Evolutionary conservation across 2,797 vertebrate species (phyloP).

Genomic region (Myotis vivesi): DNA sequence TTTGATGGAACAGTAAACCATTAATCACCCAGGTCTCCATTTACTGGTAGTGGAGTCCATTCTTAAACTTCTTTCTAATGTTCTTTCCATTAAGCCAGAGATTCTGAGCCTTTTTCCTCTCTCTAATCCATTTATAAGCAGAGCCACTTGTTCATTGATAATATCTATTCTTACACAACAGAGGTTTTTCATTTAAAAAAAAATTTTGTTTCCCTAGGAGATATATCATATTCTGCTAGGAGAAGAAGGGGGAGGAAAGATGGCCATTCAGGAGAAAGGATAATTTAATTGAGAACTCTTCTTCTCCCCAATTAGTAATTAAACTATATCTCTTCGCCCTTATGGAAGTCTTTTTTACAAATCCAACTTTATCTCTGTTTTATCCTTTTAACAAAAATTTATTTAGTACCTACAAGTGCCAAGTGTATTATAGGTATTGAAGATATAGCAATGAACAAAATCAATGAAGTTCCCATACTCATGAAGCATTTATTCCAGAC

Average conservation of each 20-base stretch:
- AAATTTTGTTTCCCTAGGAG: background rate
- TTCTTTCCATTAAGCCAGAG: background rate
- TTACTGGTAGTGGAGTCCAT: background rate
- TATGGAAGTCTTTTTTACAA: background rate
- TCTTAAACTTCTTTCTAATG: constrained; percentile 1
- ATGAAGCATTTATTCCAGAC: background rate
- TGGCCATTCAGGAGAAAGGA: background rate
- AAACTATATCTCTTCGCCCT: background rate
- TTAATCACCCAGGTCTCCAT: background rate
- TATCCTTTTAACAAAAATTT: constrained; percentile 21
- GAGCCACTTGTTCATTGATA: background rate
- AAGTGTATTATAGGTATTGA: background rate
- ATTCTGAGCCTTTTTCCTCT: background rate
- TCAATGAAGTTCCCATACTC: background rate
- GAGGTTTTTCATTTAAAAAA: background rate
- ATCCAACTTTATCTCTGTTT: background rate
- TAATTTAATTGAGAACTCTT: background rate
- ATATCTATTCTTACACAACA: background rate
- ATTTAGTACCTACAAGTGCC: background rate
- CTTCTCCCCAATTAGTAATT: background rate
- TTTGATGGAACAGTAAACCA: background rate
- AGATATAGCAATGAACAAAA: background rate
- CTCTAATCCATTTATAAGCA: background rate
- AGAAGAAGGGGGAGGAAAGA: background rate
- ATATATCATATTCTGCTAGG: background rate